Evolutionary conservation across 2,113 vertebrate species (phyloP).

Genomic region (Sterrhoptilus dennistouni): DNA sequence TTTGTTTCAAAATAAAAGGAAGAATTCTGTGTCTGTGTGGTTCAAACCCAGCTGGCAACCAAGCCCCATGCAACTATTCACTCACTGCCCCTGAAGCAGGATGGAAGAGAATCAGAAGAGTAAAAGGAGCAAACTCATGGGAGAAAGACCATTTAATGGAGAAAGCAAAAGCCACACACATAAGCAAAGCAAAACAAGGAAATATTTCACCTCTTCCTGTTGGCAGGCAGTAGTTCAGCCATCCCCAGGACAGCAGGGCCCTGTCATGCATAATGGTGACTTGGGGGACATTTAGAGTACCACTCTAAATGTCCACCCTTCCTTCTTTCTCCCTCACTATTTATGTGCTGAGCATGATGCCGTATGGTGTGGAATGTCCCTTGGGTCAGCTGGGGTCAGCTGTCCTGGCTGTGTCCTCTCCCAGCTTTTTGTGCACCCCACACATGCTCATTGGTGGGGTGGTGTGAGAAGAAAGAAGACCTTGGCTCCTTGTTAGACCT

Average conservation of each 20-base stretch:
- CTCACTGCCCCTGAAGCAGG: background rate
- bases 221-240: background rate
- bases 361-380: background rate
- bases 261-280: background rate
- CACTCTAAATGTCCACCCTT: background rate
- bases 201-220: background rate
- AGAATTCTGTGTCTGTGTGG: background rate
- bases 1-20: background rate
- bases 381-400: background rate
- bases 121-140: background rate
- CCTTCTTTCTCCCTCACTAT: accelerated
- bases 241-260: background rate
- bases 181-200: background rate
- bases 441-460: background rate
- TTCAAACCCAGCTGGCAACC: background rate
- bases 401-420: background rate
- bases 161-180: accelerated
- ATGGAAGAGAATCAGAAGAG: background rate
- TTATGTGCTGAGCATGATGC: no score
- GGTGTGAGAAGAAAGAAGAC: background rate
- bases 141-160: background rate
- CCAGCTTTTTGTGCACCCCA: background rate
- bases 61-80: background rate
- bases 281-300: no score
- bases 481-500: background rate